Evolutionary conservation across 2,113 vertebrate species (phyloP).

Genomic region (Nothocercus julius): DNA sequence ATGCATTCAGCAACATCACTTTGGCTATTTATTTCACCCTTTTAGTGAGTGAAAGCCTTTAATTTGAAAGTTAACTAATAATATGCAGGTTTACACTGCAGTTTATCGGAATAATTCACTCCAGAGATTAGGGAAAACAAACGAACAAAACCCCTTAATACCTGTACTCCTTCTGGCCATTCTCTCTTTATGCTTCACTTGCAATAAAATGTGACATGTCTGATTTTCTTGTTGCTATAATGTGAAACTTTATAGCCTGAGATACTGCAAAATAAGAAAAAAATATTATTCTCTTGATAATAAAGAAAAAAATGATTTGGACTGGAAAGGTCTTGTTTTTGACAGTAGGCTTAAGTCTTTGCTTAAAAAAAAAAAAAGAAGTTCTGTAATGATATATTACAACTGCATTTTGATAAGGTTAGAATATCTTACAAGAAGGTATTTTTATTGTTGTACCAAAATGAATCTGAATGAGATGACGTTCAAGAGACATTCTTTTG

Average conservation of each 20-base stretch:
- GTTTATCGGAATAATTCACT: background rate
- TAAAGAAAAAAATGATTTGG: background rate
- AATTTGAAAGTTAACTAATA: background rate
- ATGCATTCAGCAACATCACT: background rate
- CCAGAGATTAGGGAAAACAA: background rate
- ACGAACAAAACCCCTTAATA: background rate
- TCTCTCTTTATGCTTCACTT: background rate
- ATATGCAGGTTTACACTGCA: background rate
- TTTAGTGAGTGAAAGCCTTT: background rate
- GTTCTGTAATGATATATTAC: background rate
- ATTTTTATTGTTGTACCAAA: background rate
- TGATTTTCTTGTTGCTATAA: background rate
- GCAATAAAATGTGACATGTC: background rate
- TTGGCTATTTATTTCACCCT: background rate
- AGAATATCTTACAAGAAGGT: background rate
- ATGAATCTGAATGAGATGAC: background rate
- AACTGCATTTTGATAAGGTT: background rate
- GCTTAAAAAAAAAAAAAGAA: background rate
- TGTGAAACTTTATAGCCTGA: background rate
- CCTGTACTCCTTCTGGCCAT: background rate
- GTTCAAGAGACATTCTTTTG: background rate
- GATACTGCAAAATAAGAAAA: slow-evolving; percentile 14
- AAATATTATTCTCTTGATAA: background rate
- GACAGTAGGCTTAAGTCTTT: background rate
- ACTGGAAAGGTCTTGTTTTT: background rate